A percentile compares a stretch with the other conserved stretches of the same genome.
These are phyloP conservation scores for Choloepus hoffmanni DNA, from an alignment of 2,113 vertebrate species.

Conservation along the genomic window DNA sequence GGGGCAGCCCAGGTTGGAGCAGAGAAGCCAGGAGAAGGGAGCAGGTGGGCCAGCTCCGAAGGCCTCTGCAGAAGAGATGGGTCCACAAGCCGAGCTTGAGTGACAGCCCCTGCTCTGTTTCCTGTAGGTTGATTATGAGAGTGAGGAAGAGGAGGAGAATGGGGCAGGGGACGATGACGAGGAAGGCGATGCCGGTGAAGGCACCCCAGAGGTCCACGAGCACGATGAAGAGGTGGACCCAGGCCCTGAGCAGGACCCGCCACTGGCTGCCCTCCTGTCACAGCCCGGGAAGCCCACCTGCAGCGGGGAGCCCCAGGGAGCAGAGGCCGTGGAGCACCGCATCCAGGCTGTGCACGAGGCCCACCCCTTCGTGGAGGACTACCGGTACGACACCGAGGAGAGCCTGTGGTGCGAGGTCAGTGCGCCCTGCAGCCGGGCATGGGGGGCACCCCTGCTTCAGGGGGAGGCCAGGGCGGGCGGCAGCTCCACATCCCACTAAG, in stretches of 20 bases:
- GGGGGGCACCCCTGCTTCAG: no score
- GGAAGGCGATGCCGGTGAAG: conserved; percentile 65
- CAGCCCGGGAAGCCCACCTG: neutral
- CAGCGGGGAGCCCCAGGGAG: neutral
- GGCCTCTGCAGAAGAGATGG: neutral
- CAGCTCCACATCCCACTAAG: neutral
- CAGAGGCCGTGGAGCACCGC: conserved; percentile 78
- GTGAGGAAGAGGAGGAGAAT: conserved; percentile 92
- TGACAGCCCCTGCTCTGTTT: accelerated
- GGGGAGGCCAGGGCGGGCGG: no score
- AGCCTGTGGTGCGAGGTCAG: conserved; percentile 96
- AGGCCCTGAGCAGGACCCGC: conserved; percentile 46
- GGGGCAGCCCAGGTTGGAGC: neutral
- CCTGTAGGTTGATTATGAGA: conserved; percentile 96
- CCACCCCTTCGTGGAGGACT: conserved; percentile 88
- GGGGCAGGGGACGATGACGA: conserved; percentile 79
- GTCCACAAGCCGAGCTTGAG: no score
- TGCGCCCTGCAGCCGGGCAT: neutral
- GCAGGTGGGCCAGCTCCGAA: neutral
- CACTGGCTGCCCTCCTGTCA: neutral
- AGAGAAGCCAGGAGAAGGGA: neutral
- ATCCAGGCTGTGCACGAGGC: conserved; percentile 87
- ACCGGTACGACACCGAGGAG: conserved; percentile 89
- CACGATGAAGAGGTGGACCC: conserved; percentile 46
- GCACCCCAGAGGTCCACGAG: neutral